Percentiles rank a stretch among this genome's conserved stretches.
These are phyloP conservation scores for Circaetus gallicus DNA, from an alignment of 2,113 vertebrate species.

Conservation along the genomic window DNA sequence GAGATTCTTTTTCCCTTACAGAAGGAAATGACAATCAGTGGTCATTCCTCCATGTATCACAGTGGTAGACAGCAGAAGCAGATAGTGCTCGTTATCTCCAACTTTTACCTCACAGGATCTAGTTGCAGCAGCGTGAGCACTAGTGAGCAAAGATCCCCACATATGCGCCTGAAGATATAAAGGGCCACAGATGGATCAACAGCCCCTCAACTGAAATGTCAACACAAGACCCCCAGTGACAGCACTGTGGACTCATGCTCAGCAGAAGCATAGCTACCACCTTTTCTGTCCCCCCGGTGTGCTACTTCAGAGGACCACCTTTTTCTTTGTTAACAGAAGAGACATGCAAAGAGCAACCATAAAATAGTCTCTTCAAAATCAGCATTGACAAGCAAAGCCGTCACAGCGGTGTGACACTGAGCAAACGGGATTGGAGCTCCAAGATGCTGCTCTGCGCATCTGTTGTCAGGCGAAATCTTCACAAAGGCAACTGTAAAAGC, in stretches of 20 bases:
- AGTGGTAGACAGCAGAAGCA: background rate
- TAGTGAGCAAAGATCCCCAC: background rate
- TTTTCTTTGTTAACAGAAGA: background rate
- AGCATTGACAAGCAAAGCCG: background rate
- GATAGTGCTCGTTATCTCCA: fast-evolving
- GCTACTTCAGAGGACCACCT: background rate
- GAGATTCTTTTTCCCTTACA: background rate
- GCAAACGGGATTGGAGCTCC: background rate
- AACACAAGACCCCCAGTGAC: too few relatives aligned
- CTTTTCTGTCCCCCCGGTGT: background rate
- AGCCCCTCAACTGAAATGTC: background rate
- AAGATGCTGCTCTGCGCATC: background rate
- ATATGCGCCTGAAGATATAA: too few relatives aligned
- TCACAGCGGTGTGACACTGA: background rate
- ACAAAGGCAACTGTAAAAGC: background rate
- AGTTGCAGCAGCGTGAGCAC: fast-evolving
- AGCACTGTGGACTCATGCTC: fast-evolving
- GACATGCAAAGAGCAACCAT: background rate
- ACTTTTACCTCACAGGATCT: background rate
- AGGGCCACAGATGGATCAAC: background rate
- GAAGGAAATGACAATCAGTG: background rate
- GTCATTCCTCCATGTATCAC: background rate
- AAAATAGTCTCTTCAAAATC: background rate
- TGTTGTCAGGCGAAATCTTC: background rate
- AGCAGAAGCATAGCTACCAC: too few relatives aligned